A percentile compares a stretch with the other conserved stretches of the same genome.
Evolutionary conservation across 1,140 invertebrate species (phyloP).

Genomic region (Drosophila mauritiana): DNA sequence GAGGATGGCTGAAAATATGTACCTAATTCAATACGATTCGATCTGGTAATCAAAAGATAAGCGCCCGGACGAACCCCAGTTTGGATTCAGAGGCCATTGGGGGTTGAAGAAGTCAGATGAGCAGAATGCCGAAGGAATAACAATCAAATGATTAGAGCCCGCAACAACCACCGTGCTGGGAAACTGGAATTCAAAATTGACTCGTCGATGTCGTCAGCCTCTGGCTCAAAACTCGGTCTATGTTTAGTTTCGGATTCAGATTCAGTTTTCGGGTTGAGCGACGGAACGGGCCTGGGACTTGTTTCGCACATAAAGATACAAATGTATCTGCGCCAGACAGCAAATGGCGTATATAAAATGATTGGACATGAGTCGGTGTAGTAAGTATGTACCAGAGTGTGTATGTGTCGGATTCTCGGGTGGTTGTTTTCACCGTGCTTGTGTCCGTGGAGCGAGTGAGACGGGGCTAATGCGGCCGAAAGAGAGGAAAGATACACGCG

Average conservation of each 20-base stretch:
- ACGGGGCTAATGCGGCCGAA: slow-evolving; percentile 10
- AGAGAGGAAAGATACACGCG: slow-evolving; percentile 47
- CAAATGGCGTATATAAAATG: slow-evolving; percentile 84
- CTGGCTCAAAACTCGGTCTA: not conserved
- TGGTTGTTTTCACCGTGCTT: slow-evolving; percentile 60
- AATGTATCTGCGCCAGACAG: slow-evolving; percentile 81
- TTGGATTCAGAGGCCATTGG: slow-evolving; percentile 7
- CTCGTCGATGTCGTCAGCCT: slow-evolving; percentile 62
- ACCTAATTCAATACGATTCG: slow-evolving; percentile 78
- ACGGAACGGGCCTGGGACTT: slow-evolving; percentile 46
- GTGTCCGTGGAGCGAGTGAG: slow-evolving; percentile 11
- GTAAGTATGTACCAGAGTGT: slow-evolving; percentile 11
- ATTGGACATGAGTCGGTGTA: slow-evolving; percentile 68
- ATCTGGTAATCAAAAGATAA: slow-evolving; percentile 78
- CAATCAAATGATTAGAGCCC: slow-evolving; percentile 72
- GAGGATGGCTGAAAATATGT: slow-evolving; percentile 46
- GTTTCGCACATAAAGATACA: slow-evolving; percentile 82
- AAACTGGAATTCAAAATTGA: slow-evolving; percentile 76
- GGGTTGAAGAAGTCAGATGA: slow-evolving; percentile 24
- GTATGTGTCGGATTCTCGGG: slow-evolving; percentile 27
- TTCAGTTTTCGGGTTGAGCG: slow-evolving; percentile 12
- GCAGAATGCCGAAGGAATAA: slow-evolving; percentile 72
- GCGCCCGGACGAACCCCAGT: slow-evolving; percentile 26
- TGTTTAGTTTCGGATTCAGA: slow-evolving; percentile 14
- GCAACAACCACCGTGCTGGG: slow-evolving; percentile 57